These are phyloP conservation scores for Cygnus buccinator DNA, from an alignment of 2,113 vertebrate species.

Conservation along the genomic window DNA sequence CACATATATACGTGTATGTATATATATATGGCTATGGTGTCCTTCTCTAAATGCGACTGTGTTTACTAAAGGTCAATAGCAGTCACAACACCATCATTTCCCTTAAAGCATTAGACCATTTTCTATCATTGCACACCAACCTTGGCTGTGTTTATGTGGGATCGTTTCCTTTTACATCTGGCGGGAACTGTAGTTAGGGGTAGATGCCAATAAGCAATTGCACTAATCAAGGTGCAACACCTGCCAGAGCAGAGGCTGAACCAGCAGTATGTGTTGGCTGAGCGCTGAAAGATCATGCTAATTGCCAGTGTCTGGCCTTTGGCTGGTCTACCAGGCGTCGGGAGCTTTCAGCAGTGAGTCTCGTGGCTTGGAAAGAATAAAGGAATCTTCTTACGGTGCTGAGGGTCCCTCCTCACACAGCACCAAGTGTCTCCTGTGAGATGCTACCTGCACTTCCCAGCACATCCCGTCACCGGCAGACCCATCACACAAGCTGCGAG, in stretches of 20 bases:
- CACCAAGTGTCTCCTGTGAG: not conserved
- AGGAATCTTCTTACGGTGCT: not conserved
- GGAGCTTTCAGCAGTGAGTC: not conserved
- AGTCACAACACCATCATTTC: not conserved
- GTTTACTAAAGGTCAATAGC: not conserved
- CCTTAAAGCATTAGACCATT: not conserved
- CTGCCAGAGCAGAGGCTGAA: conserved; percentile 27
- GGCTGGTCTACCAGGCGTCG: not conserved
- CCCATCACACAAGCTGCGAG: fast-evolving
- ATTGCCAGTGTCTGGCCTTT: not conserved
- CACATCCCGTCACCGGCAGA: not conserved
- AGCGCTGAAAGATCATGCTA: not conserved
- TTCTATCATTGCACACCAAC: fast-evolving
- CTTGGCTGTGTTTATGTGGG: not conserved
- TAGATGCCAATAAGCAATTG: conserved; percentile 15
- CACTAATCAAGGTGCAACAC: conserved; percentile 15
- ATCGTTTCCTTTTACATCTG: not conserved
- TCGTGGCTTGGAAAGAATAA: not conserved
- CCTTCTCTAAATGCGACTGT: not conserved
- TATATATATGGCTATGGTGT: not conserved
- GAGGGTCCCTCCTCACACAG: not conserved
- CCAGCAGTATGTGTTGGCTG: not conserved
- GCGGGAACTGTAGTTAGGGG: fast-evolving
- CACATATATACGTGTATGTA: no score
- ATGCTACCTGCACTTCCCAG: not conserved